A percentile compares a stretch with the other conserved stretches of the same genome.
These are phyloP conservation scores for Aplysina aerophoba DNA, from an alignment of 37 sponge, comb jelly and placozoan species.

Conservation along the genomic window DNA sequence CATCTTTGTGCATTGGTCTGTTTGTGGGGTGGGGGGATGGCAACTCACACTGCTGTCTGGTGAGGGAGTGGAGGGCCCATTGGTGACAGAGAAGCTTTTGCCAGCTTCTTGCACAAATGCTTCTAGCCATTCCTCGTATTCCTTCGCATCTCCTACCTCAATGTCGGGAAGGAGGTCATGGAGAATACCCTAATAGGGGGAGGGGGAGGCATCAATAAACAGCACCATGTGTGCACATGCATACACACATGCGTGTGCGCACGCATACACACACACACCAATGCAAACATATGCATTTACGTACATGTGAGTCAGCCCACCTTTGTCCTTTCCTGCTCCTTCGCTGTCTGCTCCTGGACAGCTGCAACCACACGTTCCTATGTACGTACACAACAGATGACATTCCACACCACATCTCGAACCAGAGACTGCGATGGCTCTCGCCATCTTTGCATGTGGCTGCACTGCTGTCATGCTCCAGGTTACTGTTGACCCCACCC, in stretches of 20 bases:
- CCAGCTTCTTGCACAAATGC: background rate
- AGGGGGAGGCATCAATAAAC: background rate
- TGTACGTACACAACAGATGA: background rate
- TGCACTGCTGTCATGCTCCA: no score
- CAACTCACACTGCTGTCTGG: no score
- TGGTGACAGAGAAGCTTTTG: no score
- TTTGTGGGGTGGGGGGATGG: no score
- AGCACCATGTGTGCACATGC: background rate
- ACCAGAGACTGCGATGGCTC: no score
- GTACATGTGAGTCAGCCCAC: no score
- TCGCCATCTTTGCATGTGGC: no score
- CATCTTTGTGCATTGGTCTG: no score
- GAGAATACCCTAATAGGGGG: background rate
- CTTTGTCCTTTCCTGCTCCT: conserved; percentile 27
- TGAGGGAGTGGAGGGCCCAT: no score
- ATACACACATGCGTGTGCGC: no score
- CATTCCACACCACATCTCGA: no score
- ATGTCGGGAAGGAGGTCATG: background rate
- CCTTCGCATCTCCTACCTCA: background rate
- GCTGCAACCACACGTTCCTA: background rate
- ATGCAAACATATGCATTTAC: background rate
- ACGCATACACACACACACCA: background rate
- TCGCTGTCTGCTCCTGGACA: background rate
- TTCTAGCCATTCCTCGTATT: conserved; percentile 1
- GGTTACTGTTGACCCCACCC: no score